Base-by-base conservation (phyloP, 2,888 invertebrate genomes). In the Diarsia rubi region DNA sequence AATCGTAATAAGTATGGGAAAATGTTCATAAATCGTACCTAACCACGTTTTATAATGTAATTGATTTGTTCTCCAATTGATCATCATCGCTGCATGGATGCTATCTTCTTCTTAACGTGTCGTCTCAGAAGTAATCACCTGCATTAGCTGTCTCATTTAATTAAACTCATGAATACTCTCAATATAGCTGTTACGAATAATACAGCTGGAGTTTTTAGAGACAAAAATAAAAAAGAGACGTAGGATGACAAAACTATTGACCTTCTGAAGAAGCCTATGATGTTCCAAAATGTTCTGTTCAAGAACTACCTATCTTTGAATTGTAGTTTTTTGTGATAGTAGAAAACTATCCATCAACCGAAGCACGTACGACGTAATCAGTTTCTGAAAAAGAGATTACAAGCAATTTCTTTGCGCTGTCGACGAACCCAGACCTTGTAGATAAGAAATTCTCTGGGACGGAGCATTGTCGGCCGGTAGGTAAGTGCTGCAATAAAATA, bases 341-440 rank as follows among this genome's bases (percentile, higher is more conserved):
- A 59, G 19, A 59, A 31, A 19, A 31, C 19, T 19, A 31, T 59
- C 19, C 4, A 31, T 19, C 19, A 31, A 31, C 19, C 27, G 31
- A 64, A 45, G 27, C 19, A 24, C 64, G 27, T 64, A 64, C 19
- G 19, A 11, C 11, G 24, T 24, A 21, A 42, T 21, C 21, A 24
- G 3, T 52, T 52, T 70, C 21, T 21, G 14, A 70, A 64, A 49
- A 27, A 42, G 24, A 52, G 65, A 70, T 52, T 27, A 65, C 16
- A 31, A 31, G 27, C 6, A 14, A 27, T 64, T 70, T 27, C 14
- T 42, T 52, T 64, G 21, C 21, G 5, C 6, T 27, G 42, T 52
- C 42, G 21, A 52, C 52, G n/a, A 54, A 57, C 67, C 31, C 42
- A 54, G 54, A 19, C 66, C 27, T 45, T 45, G 54, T 2, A 71